phyloP scores from a whole-genome alignment of 2,797 vertebrate genomes.

The Sebastes hopkinsi region DNA sequence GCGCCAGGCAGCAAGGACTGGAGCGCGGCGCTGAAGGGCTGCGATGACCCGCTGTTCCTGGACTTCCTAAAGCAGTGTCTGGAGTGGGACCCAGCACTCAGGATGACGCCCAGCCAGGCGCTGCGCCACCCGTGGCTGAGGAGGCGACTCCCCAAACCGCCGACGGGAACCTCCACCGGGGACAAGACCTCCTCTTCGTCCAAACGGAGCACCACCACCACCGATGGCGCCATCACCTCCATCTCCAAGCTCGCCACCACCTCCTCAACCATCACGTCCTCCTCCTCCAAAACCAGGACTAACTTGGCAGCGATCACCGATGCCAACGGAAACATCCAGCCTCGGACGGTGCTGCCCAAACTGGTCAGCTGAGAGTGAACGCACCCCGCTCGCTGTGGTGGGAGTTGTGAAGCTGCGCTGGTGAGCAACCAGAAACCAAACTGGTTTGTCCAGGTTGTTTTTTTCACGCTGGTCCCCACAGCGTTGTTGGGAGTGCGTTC shows the following conservation, averaged over 20 bases:
- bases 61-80: slow-evolving; percentile 99
- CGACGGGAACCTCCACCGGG: slow-evolving; percentile 70
- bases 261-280: slow-evolving; percentile 78
- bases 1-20: slow-evolving; percentile 94
- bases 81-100: slow-evolving; percentile 94
- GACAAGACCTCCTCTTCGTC: slow-evolving; percentile 86
- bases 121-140: slow-evolving; percentile 95
- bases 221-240: slow-evolving; percentile 92
- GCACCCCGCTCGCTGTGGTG: slow-evolving; percentile 46
- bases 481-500: slow-evolving; percentile 55
- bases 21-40: slow-evolving; percentile 93
- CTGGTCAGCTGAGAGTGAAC: slow-evolving; percentile 91
- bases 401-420: not conserved
- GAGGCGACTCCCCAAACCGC: slow-evolving; percentile 95
- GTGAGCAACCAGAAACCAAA: slow-evolving; percentile 36
- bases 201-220: slow-evolving; percentile 84
- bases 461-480: slow-evolving; percentile 25
- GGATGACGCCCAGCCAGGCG: slow-evolving; percentile 96
- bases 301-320: slow-evolving; percentile 97
- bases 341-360: slow-evolving; percentile 98
- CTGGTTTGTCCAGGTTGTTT: slow-evolving; percentile 47
- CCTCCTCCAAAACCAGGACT: slow-evolving; percentile 96
- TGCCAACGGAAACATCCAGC: slow-evolving; percentile 99
- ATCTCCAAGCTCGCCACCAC: slow-evolving; percentile 95
- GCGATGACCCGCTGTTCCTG: slow-evolving; percentile 94